Percentiles rank a stretch among this genome's conserved stretches.
Conservation (phyloP, 2,113 vertebrate genomes). For the Tichodroma muraria region DNA sequence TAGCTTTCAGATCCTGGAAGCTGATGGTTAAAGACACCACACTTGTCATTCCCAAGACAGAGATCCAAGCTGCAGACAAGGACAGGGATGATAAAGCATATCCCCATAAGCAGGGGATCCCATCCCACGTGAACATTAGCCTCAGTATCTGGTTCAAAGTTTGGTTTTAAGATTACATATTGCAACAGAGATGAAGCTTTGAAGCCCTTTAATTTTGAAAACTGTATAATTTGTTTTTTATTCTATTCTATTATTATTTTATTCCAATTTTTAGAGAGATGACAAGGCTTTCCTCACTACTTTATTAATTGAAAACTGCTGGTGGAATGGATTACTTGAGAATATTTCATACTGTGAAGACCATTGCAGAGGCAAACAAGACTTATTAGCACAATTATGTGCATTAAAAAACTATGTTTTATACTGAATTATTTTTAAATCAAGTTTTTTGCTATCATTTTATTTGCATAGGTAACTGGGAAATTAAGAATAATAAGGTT, state of each 20-base stretch:
- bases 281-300: not conserved
- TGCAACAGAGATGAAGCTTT: not conserved
- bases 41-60: not conserved
- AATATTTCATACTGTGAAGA: not conserved
- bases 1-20: not conserved
- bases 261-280: not conserved
- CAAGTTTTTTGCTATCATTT: not conserved
- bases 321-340: not conserved
- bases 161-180: not conserved
- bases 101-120: not conserved
- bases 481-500: not conserved
- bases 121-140: rapidly evolving
- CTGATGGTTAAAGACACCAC: not conserved
- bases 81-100: rapidly evolving
- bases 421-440: not conserved
- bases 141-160: not conserved
- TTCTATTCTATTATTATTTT: not conserved
- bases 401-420: not conserved
- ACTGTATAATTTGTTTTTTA: not conserved
- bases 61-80: not conserved
- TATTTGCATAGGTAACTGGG: not conserved
- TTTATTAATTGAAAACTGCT: not conserved
- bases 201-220: not conserved
- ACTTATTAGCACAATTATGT: not conserved
- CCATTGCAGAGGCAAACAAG: not conserved